A percentile compares a stretch with the other conserved stretches of the same genome.
Evolutionary conservation across 2,797 vertebrate genomes (phyloP).

Genomic region (Fratercula arctica): DNA sequence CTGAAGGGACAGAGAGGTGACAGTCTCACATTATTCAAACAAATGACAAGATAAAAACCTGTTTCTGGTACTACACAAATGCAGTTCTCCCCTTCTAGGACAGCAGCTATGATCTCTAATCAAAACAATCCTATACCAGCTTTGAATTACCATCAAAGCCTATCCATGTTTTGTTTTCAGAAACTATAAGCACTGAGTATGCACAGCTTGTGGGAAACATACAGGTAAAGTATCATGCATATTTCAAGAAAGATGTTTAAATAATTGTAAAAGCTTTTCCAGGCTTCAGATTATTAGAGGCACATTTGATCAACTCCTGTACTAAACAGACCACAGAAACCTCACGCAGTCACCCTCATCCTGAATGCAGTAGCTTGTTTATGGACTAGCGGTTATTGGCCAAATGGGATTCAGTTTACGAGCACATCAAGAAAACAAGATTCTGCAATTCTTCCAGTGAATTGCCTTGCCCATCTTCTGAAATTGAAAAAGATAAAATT

Average conservation of each 20-base stretch:
- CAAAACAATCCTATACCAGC: not conserved
- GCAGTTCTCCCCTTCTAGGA: not conserved
- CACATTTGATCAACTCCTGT: not conserved
- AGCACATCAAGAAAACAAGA: not conserved
- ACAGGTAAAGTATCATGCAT: not conserved
- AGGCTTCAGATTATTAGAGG: not conserved
- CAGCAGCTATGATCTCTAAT: not conserved
- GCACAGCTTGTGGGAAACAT: not conserved
- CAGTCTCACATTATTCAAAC: not conserved
- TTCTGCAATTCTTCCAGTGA: not conserved
- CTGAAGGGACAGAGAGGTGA: not conserved
- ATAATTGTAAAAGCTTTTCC: not conserved
- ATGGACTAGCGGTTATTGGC: not conserved
- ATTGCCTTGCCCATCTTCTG: not conserved
- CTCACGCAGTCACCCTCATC: not conserved
- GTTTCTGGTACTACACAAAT: not conserved
- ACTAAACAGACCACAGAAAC: not conserved
- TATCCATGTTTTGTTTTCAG: not conserved
- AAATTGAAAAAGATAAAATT: not conserved
- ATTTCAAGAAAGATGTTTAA: not conserved
- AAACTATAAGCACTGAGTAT: not conserved
- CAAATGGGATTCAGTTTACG: not conserved
- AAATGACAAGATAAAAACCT: not conserved
- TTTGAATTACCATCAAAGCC: not conserved
- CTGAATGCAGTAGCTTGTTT: not conserved